Evolutionary conservation across 2,888 invertebrate species (phyloP).

Genomic region (Dastarcus helophoroides): DNA sequence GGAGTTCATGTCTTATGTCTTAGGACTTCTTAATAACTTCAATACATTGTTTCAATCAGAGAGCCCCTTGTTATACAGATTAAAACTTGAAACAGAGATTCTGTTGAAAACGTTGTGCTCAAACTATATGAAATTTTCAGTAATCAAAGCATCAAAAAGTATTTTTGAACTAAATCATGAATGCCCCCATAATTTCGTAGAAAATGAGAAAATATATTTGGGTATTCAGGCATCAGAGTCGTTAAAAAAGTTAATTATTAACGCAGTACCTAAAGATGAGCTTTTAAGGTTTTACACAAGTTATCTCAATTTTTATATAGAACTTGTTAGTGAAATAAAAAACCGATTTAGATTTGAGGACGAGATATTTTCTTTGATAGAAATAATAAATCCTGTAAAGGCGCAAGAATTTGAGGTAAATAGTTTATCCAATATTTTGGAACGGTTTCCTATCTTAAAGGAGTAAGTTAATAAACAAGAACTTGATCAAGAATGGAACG

Average conservation of each 20-base stretch:
- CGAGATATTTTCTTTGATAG: constrained; percentile 13
- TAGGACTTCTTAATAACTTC: constrained; percentile 18
- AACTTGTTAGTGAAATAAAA: constrained; percentile 8
- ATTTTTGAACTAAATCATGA: constrained; percentile 9
- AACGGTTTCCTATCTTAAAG: constrained; percentile 14
- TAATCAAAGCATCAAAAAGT: constrained; percentile 4
- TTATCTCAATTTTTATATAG: constrained; percentile 9
- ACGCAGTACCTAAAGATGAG: constrained; percentile 2
- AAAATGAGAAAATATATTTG: constrained; percentile 3
- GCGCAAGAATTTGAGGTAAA: constrained; percentile 13
- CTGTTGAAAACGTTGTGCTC: constrained; percentile 12
- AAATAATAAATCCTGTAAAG: constrained; percentile 11
- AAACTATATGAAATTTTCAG: constrained; percentile 11
- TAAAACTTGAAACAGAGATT: constrained; percentile 14
- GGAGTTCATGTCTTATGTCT: constrained; percentile 20
- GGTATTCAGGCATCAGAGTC: constrained; percentile 1
- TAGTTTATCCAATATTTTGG: constrained; percentile 9
- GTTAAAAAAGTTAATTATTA: not conserved
- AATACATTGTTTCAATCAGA: constrained; percentile 18
- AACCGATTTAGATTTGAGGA: constrained; percentile 14
- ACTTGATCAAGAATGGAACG: constrained; percentile 14
- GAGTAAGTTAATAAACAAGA: constrained; percentile 9
- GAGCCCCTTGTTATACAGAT: constrained; percentile 15
- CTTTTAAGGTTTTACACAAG: not conserved
- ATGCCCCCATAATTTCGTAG: constrained; percentile 6